Base-by-base conservation (phyloP, 2,888 invertebrate genomes). In the Deladenus siricidicola region DNA sequence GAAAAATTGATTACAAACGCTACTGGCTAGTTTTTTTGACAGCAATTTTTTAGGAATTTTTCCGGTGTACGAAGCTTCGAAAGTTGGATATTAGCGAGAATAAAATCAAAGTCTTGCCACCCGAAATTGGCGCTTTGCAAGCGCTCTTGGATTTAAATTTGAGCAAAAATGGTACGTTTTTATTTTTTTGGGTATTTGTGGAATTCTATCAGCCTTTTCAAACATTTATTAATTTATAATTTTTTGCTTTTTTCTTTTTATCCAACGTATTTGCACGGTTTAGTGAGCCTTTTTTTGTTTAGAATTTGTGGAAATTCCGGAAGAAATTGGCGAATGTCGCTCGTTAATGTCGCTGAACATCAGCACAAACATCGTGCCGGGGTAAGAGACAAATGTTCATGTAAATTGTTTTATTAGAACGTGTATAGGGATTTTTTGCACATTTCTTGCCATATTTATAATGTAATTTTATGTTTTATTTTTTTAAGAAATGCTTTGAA, bases 121-220 rank as follows among this genome's bases (percentile, higher is more conserved):
- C 49, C 6, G 60, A 60, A 24, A 60, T 60, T 43, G 58, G 60
- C 81, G 90, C 93, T 84, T 90, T 98, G 82, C 89, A 90, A 83
- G 91, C 91, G 83, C 86, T 98, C 80, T 90, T 93, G 70, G 98
- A 98, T 83, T 84, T 98, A 81, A 96, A 98, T 84, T 89, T 96
- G 80, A 93, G 93, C 75, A 86, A 93, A 84, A 98, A 98, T 86
- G 94, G 94, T 96, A 84, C 88, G 89, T 84, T 26, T 23, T 56
- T 4, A 0, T 14, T 43, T 29, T 57, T 30, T 57, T 3, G n/a
- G n/a, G n/a, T n/a, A n/a, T n/a, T n/a, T n/a, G n/a, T n/a, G n/a
- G n/a, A n/a, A n/a, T n/a, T n/a, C n/a, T n/a, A n/a, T n/a, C n/a
- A n/a, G n/a, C n/a, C n/a, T n/a, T n/a, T n/a, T n/a, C n/a, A n/a